Evolutionary conservation across 2,797 vertebrate genomes (phyloP), one percentile per base, ranked within the genome.

Genomic region (Acanthis flammea): DNA sequence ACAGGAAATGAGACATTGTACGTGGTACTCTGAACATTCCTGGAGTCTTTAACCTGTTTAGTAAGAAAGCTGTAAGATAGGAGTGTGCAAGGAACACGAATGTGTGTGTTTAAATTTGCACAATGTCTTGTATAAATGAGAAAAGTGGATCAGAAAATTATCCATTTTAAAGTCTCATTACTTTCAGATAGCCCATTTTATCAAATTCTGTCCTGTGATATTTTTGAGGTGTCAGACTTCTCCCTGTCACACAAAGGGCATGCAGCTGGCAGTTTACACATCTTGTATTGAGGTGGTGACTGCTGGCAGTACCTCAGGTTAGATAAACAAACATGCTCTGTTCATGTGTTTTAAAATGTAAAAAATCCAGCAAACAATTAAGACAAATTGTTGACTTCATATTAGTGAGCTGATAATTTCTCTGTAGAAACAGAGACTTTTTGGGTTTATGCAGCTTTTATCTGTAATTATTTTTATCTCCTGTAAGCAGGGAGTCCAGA

Each of bases 401-500:
- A 7, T 91, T 50, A 82, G 21, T 44, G 47, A 72, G 47, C 77
- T 93, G 62, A 50, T 85, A 81, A 93, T 89, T 93, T 67, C 57
- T 95, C 48, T 66, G 50, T 53, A 94, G 47, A 94, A 93, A 83
- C 53, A 90, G 47, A 85, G 51, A 51, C n/a, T 27, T 53, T 50
- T 41, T 7, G 14, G 25, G 17, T 50, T 74, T 71, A 67, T 58
- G 39, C 53, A 80, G 18, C 37, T 90, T 85, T 94, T 94, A 68
- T 86, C 87, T 88, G 54, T 74, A 94, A 89, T 93, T 80, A 65
- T 91, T 90, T 94, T 95, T 84, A 54, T 66, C 35, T 78, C 74
- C 50, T 76, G 25, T 66, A 77, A 90, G 58, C 35, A 85, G 50
- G 0, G 0, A n/a, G 21, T 48, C 75, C 70, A 53, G 85, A 88